phyloP scores from a whole-genome alignment of 2,113 vertebrate species.

The Empidonax alnorum region DNA sequence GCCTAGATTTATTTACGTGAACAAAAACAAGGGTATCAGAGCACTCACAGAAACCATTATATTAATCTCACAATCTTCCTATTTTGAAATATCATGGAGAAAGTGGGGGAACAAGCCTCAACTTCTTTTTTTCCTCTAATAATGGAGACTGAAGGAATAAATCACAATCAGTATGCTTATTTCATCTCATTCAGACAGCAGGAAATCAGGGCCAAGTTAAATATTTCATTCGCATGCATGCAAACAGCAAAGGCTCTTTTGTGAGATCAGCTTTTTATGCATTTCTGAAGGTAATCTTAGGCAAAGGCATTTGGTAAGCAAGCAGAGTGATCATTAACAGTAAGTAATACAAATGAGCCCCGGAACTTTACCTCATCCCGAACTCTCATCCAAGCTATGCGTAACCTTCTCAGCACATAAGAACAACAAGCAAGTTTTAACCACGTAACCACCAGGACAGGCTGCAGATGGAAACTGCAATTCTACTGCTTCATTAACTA shows the following conservation, averaged over 20 bases:
- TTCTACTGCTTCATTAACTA: not conserved
- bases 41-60: not conserved
- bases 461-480: not conserved
- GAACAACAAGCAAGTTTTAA: not conserved
- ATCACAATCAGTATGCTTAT: not conserved
- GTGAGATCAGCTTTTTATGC: not conserved
- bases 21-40: not conserved
- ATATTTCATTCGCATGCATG: not conserved
- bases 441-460: not conserved
- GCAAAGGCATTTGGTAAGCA: not conserved
- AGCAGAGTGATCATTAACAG: conserved; percentile 10
- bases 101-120: not conserved
- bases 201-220: conserved; percentile 5
- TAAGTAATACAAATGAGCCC: not conserved
- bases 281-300: conserved; percentile 11
- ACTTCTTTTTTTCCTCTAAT: not conserved
- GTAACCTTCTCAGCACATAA: not conserved
- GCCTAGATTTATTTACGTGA: not conserved
- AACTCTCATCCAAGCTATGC: not conserved
- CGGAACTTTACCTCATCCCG: not conserved
- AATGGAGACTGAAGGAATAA: not conserved
- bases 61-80: not conserved
- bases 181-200: not conserved
- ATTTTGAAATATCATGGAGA: not conserved
- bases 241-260: conserved; percentile 2